phyloP scores from a whole-genome alignment of 2,797 vertebrate genomes.

The Myotis planiceps region DNA sequence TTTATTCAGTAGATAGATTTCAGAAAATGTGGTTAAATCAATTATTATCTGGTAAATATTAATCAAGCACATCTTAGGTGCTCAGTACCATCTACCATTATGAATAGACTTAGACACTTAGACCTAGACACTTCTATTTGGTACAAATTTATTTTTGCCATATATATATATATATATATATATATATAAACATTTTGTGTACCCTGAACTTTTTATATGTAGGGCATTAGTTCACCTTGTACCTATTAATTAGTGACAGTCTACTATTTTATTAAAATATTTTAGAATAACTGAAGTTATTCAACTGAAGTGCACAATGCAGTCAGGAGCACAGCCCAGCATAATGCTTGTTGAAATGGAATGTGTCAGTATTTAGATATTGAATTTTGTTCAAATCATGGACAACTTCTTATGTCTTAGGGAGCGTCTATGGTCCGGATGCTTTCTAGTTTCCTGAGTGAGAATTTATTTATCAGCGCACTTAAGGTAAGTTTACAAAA shows the following conservation, averaged over 20 bases:
- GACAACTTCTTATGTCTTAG: constrained; percentile 72
- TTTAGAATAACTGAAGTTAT: not conserved
- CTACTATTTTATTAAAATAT: constrained; percentile 1
- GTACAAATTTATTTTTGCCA: constrained; percentile 7
- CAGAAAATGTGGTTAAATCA: not conserved
- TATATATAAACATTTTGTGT: not conserved
- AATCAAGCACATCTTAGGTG: not conserved
- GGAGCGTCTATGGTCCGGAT: constrained; percentile 86
- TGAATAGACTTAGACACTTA: not conserved
- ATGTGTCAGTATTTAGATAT: not conserved
- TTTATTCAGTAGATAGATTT: not conserved
- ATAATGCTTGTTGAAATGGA: not conserved
- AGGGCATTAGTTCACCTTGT: not conserved
- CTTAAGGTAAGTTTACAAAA: constrained; percentile 86
- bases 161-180: not conserved
- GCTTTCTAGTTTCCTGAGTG: constrained; percentile 85
- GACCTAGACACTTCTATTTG: not conserved
- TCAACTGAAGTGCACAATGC: not conserved
- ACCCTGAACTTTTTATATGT: not conserved
- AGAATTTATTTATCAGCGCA: constrained; percentile 85
- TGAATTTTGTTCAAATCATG: constrained; percentile 42
- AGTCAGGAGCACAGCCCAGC: not conserved
- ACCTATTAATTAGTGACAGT: not conserved
- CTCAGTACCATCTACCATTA: not conserved
- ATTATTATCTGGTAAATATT: not conserved